Evolutionary conservation across 2,888 invertebrate genomes (phyloP).

Genomic region (Priapulus caudatus): DNA sequence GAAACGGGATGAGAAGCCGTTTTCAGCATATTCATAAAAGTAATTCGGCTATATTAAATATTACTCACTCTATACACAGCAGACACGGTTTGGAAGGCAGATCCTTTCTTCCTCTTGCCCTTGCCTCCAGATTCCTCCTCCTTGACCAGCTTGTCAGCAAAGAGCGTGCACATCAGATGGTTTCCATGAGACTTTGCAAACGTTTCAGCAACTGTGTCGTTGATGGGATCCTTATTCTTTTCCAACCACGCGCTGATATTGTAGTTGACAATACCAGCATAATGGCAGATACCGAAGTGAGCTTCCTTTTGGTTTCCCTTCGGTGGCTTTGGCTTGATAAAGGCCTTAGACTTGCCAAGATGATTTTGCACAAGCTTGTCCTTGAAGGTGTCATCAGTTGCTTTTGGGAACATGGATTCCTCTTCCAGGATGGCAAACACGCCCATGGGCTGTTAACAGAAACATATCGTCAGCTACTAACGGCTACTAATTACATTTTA

Average conservation of each 20-base stretch:
- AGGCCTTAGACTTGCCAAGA: constrained; percentile 95
- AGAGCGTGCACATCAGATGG: constrained; percentile 76
- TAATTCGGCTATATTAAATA: no score
- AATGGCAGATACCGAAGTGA: constrained; percentile 98
- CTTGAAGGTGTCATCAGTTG: constrained; percentile 93
- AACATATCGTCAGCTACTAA: no score
- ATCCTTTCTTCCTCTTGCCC: constrained; percentile 82
- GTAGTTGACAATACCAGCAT: constrained; percentile 97
- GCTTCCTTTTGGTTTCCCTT: constrained; percentile 93
- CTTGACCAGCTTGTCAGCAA: constrained; percentile 52
- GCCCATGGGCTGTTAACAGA: constrained; percentile 83
- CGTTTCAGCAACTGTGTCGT: constrained; percentile 97
- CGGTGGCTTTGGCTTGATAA: constrained; percentile 90
- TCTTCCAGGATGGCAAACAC: constrained; percentile 99
- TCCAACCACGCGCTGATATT: constrained; percentile 98
- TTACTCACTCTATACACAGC: constrained; percentile 66
- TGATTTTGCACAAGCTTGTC: constrained; percentile 98
- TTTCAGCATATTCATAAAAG: no score
- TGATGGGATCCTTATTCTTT: constrained; percentile 99
- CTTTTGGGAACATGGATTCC: constrained; percentile 99
- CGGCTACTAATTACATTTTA: no score
- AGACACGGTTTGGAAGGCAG: constrained; percentile 77
- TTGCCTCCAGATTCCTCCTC: neutral
- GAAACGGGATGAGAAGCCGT: no score
- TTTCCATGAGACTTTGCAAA: constrained; percentile 68